Evolutionary conservation across 2,797 vertebrate species (phyloP).

Genomic region (Moxostoma hubbsi): DNA sequence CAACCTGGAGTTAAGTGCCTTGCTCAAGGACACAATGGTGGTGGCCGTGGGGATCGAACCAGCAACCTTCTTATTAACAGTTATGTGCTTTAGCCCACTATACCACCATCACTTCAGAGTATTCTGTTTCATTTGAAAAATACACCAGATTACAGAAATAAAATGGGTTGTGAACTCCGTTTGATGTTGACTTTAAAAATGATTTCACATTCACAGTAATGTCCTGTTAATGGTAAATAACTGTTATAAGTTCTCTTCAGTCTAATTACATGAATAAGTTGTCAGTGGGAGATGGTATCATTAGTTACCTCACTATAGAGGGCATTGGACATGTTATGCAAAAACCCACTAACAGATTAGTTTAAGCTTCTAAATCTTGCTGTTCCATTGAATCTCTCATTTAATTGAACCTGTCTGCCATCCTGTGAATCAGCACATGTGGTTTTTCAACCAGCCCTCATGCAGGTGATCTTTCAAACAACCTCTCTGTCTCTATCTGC

Average conservation of each 20-base stretch:
- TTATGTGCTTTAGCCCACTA: too few relatives aligned
- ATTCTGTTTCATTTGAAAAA: too few relatives aligned
- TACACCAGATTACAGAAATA: too few relatives aligned
- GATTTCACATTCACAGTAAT: too few relatives aligned
- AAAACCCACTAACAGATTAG: constrained; percentile 27
- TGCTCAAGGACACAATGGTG: too few relatives aligned
- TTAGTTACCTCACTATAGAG: background rate
- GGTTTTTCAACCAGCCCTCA: constrained; percentile 22
- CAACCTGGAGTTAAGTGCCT: too few relatives aligned
- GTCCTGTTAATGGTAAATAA: too few relatives aligned
- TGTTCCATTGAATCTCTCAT: constrained; percentile 38
- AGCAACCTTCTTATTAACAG: too few relatives aligned
- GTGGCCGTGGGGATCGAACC: too few relatives aligned
- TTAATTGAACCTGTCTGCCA: constrained; percentile 29
- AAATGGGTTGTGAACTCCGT: too few relatives aligned
- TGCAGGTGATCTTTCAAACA: constrained; percentile 11
- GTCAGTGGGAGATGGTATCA: background rate
- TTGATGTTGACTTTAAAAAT: too few relatives aligned
- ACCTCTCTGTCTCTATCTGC: constrained; percentile 6
- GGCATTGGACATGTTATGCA: constrained; percentile 1
- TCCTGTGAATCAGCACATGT: constrained; percentile 25
- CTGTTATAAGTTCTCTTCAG: background rate
- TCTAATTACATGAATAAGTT: background rate
- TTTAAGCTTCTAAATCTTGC: constrained; percentile 26
- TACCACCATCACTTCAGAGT: too few relatives aligned